These are phyloP conservation scores for Chloroceryle aenea DNA, from an alignment of 2,113 vertebrate genomes.

Conservation along the genomic window DNA sequence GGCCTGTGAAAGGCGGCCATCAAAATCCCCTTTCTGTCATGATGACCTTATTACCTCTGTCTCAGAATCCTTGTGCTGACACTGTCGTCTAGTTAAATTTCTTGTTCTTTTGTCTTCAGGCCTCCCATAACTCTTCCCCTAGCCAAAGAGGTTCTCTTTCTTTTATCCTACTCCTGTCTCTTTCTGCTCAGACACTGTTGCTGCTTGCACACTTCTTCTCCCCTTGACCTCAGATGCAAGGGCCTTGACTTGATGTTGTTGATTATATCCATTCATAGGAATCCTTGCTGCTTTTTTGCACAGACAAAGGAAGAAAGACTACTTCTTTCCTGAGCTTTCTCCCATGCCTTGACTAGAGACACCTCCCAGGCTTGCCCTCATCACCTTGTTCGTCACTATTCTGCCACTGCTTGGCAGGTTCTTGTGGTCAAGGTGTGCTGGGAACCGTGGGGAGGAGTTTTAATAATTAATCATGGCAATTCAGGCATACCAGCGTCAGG, in stretches of 20 bases:
- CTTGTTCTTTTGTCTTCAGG: conserved; percentile 7
- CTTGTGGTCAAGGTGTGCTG: background rate
- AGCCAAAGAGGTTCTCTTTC: background rate
- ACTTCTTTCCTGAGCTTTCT: background rate
- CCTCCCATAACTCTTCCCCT: conserved; percentile 3
- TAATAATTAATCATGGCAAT: background rate
- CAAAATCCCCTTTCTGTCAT: conserved; percentile 6
- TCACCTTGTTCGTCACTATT: background rate
- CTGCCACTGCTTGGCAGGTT: background rate
- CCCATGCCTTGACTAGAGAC: background rate
- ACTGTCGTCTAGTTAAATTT: conserved; percentile 12
- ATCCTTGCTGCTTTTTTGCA: background rate
- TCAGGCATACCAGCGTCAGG: background rate
- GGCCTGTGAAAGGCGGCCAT: background rate
- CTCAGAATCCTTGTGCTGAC: background rate
- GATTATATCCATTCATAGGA: background rate
- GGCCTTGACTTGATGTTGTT: background rate
- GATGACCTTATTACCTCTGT: conserved; percentile 34
- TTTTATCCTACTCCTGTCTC: background rate
- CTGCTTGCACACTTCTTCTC: fast-evolving
- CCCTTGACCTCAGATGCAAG: background rate
- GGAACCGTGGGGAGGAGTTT: background rate
- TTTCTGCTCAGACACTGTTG: background rate
- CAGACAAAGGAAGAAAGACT: background rate
- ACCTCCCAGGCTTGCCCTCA: background rate